Conservation (phyloP, 2,797 vertebrate species). For the Bucorvus abyssinicus region DNA sequence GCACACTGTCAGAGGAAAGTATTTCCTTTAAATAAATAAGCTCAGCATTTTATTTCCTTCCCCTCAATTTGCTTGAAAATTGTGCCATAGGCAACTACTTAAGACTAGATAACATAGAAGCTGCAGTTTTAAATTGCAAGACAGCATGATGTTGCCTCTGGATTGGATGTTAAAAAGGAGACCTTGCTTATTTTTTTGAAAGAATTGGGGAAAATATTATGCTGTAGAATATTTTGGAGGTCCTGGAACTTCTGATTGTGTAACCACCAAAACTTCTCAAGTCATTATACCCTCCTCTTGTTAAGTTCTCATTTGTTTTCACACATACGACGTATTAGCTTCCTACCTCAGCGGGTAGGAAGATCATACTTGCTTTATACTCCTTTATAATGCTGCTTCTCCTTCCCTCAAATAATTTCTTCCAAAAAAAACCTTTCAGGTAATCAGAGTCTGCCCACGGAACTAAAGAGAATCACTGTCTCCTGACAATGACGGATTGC, state of each 20-base stretch:
- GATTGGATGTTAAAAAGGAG: neutral
- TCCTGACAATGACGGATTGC: conserved; percentile 45
- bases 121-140: neutral
- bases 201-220: neutral
- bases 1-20: neutral
- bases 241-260: conserved; percentile 9
- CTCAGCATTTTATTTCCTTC: neutral
- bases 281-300: neutral
- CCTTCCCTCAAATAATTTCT: conserved; percentile 33
- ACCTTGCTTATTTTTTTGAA: neutral
- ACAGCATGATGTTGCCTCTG: neutral
- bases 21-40: neutral
- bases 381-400: conserved; percentile 19
- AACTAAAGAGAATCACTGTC: conserved; percentile 24
- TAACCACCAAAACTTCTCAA: conserved; percentile 37
- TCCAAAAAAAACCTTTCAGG: neutral
- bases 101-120: neutral
- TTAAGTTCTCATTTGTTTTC: conserved; percentile 56
- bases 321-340: conserved; percentile 48
- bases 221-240: neutral
- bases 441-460: conserved; percentile 30
- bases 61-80: neutral
- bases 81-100: neutral
- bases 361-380: conserved; percentile 22
- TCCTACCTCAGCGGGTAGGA: conserved; percentile 35